Percentiles rank a stretch among this genome's conserved stretches.
Evolutionary conservation across 92 coral and sea anemone species (phyloP).

Genomic region (Paragorgia papillata): DNA sequence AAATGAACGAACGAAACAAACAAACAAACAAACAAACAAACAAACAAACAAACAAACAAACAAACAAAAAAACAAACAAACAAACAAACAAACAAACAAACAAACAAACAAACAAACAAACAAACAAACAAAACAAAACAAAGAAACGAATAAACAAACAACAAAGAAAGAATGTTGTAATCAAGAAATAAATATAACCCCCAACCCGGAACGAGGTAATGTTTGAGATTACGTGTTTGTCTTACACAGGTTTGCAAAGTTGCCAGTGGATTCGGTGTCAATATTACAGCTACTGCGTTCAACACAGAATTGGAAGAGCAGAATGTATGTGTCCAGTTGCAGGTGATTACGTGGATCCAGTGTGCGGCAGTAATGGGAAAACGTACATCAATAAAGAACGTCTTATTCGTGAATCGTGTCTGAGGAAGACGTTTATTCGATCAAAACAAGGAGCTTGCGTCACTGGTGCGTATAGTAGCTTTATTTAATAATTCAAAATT

Average conservation of each 20-base stretch:
- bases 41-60: too few species aligned
- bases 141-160: too few species aligned
- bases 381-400: slow-evolving; percentile 75
- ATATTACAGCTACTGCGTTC: slow-evolving; percentile 69
- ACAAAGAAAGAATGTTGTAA: background rate
- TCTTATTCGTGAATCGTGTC: slow-evolving; percentile 68
- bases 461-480: slow-evolving; percentile 11
- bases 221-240: background rate
- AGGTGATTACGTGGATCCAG: slow-evolving; percentile 60
- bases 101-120: background rate
- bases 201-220: too few species aligned
- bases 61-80: too few species aligned
- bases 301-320: slow-evolving; percentile 59
- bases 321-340: slow-evolving; percentile 71
- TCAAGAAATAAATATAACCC: too few species aligned
- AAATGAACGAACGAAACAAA: too few species aligned
- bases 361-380: slow-evolving; percentile 90
- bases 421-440: slow-evolving; percentile 59
- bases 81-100: too few species aligned
- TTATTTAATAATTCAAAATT: background rate
- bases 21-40: too few species aligned
- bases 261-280: slow-evolving; percentile 85
- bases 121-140: too few species aligned
- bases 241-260: slow-evolving; percentile 63
- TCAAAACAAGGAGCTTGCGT: slow-evolving; percentile 71